These are phyloP conservation scores for Ophioninae sp. DNA, from an alignment of 2,888 invertebrate genomes.

Conservation along the genomic window DNA sequence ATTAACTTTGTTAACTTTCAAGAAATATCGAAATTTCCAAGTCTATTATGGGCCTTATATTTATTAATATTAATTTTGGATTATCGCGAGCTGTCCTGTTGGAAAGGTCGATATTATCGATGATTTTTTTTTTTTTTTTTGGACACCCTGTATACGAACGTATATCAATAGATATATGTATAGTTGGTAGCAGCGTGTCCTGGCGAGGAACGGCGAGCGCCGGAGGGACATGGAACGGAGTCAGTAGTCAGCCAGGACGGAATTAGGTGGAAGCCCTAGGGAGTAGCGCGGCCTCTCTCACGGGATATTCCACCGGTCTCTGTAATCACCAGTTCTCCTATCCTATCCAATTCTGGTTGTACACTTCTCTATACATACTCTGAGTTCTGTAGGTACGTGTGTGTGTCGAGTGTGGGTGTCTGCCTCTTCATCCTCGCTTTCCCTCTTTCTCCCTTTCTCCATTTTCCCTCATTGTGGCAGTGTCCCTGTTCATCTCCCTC, in stretches of 20 bases:
- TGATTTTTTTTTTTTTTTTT: no score
- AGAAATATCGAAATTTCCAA: no score
- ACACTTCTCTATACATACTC: conserved; percentile 46
- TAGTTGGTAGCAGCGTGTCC: conserved; percentile 49
- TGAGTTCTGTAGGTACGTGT: not conserved
- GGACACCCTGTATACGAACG: not conserved
- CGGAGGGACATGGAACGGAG: conserved; percentile 69
- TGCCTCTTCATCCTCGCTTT: conserved; percentile 53
- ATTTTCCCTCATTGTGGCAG: not conserved
- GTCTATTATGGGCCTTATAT: no score
- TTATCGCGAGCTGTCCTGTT: no score
- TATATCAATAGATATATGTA: conserved; percentile 1
- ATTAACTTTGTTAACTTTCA: no score
- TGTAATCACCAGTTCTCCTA: conserved; percentile 79
- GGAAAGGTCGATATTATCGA: no score
- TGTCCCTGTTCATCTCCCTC: not conserved
- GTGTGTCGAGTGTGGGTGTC: not conserved
- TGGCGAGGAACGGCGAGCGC: conserved; percentile 43
- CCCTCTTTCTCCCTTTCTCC: conserved; percentile 17
- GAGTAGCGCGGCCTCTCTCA: conserved; percentile 72
- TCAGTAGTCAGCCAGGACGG: conserved; percentile 79
- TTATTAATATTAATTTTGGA: no score
- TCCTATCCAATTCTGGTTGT: conserved; percentile 78
- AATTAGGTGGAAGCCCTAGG: conserved; percentile 79
- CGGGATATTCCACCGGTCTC: conserved; percentile 76